Conservation (phyloP, 2,888 invertebrate genomes). For the Uloborus plumipes region DNA sequence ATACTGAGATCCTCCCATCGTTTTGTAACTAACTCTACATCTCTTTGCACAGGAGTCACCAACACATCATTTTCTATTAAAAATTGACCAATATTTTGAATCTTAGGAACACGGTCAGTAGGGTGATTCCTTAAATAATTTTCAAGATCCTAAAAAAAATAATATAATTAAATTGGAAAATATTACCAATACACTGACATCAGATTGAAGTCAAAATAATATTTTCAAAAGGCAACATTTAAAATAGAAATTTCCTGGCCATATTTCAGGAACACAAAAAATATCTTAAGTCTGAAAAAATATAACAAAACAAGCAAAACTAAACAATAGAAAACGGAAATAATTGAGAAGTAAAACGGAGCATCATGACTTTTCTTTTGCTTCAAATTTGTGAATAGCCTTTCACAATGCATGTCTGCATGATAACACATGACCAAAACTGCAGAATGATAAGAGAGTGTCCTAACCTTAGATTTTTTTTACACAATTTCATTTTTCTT, state of each 20-base stretch:
- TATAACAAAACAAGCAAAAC: background rate
- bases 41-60: constrained; percentile 74
- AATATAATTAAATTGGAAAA: background rate
- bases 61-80: constrained; percentile 83
- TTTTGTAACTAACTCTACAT: constrained; percentile 71
- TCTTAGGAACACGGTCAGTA: constrained; percentile 79
- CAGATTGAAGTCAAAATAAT: background rate
- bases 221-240: no score
- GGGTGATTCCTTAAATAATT: constrained; percentile 83
- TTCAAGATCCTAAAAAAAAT: constrained; percentile 80
- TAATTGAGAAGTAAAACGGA: no score
- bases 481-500: no score
- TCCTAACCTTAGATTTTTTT: no score
- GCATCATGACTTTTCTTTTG: no score
- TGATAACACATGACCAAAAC: no score
- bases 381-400: no score
- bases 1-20: constrained; percentile 77
- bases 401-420: no score
- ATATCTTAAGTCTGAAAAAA: no score
- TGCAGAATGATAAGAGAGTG: no score
- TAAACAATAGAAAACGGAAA: background rate
- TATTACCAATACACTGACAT: background rate
- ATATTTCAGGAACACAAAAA: no score
- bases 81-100: constrained; percentile 82
- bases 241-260: no score